Evolutionary conservation across 2,888 invertebrate species (phyloP), one percentile per base, ranked within the genome.

Genomic region (Lacanobia wlatinum): DNA sequence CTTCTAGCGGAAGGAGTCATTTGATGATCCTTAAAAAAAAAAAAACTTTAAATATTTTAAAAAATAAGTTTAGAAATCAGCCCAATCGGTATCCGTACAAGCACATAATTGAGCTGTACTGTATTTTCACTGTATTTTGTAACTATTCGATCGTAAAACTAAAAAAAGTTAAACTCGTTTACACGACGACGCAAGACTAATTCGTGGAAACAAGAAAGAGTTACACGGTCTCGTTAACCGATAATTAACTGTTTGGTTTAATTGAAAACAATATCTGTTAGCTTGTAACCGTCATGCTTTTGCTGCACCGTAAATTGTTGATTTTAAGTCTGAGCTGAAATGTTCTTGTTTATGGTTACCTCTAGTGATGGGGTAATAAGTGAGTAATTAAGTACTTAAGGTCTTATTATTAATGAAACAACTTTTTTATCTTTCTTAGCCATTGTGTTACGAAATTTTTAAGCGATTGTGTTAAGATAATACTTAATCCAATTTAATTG

Each of bases 181-280:
- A 72, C 52, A 53, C 21, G 71, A 53, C 21, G 71, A 68, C 62
- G 40, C 28, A 23, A 68, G 67, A 71, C 75, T 59, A 73, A 72
- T 73, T 76, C 76, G n/a, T 70, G 46, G 70, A 53, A 62, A 52
- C 73, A 66, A 43, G 59, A 48, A 75, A 68, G 76, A 78, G 65
- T 65, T 77, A 71, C 76, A 81, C 84, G 76, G 80, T 87, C 75
- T 77, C 63, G 76, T 84, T 85, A 67, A 78, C 70, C 70, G 64
- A 70, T 82, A 83, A 85, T 87, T 76, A 84, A 75, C 73, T 67
- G 77, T 75, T 68, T 68, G 62, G 66, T 74, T 71, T 80, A 83
- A 83, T 87, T 85, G 75, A 79, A 80, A 87, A 83, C 82, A 83
- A 86, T 84, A 76, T 78, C 75, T 69, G 43, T 76, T 75, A 40